Conservation (phyloP, 2,888 invertebrate genomes). For the Volucella inflata region DNA sequence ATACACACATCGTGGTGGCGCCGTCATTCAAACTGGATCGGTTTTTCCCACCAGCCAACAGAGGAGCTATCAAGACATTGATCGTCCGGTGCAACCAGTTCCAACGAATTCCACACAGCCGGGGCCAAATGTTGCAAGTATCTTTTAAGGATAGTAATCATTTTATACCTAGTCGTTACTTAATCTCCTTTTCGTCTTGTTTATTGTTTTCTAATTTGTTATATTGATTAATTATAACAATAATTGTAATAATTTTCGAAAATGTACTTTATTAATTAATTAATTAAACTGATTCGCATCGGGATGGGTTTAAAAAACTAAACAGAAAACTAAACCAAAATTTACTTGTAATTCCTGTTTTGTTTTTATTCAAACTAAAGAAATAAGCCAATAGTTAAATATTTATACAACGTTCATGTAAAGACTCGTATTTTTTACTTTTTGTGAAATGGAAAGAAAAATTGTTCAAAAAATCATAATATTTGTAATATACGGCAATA, state of each 20-base stretch:
- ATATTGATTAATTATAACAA: constrained; percentile 27
- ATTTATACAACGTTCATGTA: no score
- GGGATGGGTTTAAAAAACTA: constrained; percentile 39
- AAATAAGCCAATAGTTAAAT: no score
- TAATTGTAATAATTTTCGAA: constrained; percentile 1
- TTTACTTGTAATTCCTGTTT: no score
- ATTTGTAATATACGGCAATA: no score
- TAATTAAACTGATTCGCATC: neutral
- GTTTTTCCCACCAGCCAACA: constrained; percentile 82
- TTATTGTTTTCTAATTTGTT: constrained; percentile 20
- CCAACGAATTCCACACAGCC: constrained; percentile 80
- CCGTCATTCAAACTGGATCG: constrained; percentile 79
- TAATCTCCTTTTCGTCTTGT: constrained; percentile 46
- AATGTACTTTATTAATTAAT: neutral
- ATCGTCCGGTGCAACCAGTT: constrained; percentile 82
- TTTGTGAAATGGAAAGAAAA: no score
- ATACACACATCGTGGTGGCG: constrained; percentile 82
- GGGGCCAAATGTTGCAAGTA: constrained; percentile 83
- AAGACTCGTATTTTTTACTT: no score
- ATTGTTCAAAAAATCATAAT: no score
- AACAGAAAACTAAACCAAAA: no score
- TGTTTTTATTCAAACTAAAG: no score
- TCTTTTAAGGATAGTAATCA: constrained; percentile 79
- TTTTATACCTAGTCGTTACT: constrained; percentile 71
- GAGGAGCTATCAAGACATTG: constrained; percentile 83